Evolutionary conservation across 2,888 invertebrate species (phyloP).

Genomic region (Willowsia nigromaculata): DNA sequence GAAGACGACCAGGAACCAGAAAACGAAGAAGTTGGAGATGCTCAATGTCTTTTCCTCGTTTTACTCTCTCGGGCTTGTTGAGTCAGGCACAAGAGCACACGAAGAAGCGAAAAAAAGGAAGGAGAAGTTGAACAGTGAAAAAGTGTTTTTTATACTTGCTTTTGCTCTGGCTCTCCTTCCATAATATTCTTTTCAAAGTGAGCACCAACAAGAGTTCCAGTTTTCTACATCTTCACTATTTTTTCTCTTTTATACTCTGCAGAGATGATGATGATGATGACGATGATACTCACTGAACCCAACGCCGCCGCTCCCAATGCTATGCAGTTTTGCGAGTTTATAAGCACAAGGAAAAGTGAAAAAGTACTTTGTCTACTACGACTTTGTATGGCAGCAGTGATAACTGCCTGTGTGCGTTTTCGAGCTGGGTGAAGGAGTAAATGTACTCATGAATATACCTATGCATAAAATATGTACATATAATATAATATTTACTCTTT

Average conservation of each 20-base stretch:
- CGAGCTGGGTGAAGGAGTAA: background rate
- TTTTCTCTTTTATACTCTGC: background rate
- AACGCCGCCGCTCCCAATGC: background rate
- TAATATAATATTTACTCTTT: slow-evolving; percentile 9
- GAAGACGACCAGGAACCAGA: slow-evolving; percentile 21
- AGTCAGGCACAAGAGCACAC: no score
- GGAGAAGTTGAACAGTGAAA: slow-evolving; percentile 54
- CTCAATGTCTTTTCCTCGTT: background rate
- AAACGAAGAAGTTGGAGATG: background rate
- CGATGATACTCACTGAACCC: background rate
- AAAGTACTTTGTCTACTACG: background rate
- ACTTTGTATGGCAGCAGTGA: background rate
- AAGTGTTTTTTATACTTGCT: slow-evolving; percentile 43
- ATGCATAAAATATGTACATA: background rate
- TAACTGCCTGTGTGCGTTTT: background rate
- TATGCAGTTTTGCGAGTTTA: slow-evolving; percentile 13
- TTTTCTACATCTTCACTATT: slow-evolving; percentile 33
- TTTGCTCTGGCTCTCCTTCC: slow-evolving; percentile 4
- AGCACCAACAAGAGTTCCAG: slow-evolving; percentile 31
- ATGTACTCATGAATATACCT: background rate
- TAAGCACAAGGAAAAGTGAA: background rate
- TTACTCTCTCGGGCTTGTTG: slow-evolving; percentile 28
- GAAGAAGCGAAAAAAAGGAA: background rate
- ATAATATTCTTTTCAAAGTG: slow-evolving; percentile 1
- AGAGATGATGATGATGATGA: background rate